Percentiles rank a stretch among this genome's conserved stretches.
Conservation (phyloP, 2,113 vertebrate species). For the Emydocephalus ijimae region DNA sequence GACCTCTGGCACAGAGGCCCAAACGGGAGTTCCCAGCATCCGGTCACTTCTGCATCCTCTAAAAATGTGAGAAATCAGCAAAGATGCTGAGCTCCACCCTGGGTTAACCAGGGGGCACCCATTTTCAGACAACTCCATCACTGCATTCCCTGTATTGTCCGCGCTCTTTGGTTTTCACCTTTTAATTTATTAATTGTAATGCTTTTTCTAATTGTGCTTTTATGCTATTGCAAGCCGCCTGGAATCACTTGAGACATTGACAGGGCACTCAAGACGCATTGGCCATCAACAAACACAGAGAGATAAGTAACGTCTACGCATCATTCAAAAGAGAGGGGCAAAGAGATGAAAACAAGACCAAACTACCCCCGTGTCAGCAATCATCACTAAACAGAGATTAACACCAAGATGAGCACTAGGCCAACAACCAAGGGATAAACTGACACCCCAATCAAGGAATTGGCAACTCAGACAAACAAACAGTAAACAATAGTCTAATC, state of each 20-base stretch:
- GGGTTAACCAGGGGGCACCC: background rate
- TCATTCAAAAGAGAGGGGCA: background rate
- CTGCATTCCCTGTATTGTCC: background rate
- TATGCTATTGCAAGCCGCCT: background rate
- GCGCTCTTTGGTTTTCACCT: background rate
- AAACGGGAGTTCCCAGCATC: too few relatives aligned
- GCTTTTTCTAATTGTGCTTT: background rate
- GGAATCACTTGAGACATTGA: too few relatives aligned
- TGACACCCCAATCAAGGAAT: background rate
- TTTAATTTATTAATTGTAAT: background rate
- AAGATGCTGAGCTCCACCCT: background rate
- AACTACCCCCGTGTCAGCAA: too few relatives aligned
- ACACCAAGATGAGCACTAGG: too few relatives aligned
- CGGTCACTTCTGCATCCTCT: too few relatives aligned
- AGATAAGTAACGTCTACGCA: background rate
- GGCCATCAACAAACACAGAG: background rate
- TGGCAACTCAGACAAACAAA: background rate
- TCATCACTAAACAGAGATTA: too few relatives aligned
- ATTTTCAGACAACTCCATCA: background rate
- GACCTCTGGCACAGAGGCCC: too few relatives aligned
- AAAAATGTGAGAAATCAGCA: background rate
- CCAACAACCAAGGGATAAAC: too few relatives aligned
- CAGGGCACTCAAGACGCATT: background rate
- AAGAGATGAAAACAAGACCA: background rate
- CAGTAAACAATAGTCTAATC: background rate